Evolutionary conservation across 2,113 vertebrate genomes (phyloP), one percentile per base, ranked within the genome.

Genomic region (Stegastes partitus): DNA sequence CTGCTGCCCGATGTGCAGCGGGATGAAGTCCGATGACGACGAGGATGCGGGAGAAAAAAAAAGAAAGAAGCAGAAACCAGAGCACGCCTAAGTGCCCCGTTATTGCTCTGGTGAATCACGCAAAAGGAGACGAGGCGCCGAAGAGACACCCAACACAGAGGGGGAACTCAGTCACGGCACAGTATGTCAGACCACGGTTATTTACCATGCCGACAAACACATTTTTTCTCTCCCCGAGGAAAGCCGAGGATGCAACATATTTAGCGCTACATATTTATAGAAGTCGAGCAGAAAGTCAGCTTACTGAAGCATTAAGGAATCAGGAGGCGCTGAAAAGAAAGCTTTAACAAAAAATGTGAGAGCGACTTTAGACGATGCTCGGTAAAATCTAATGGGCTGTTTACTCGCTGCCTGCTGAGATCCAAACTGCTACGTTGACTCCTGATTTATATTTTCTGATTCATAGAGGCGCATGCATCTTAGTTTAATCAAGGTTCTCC

Each of bases 401-500:
- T 94, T 92, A 84, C 89, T 87, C 76, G 65, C 82, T 78, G 86
- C 85, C 86, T 82, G 83, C 81, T 66, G 70, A 88, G 76, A 79
- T 88, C 80, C 83, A 70, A 57, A 12, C 82, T 51, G 87, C 86
- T 80, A 85, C 89, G 74, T 50, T 90, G 87, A 89, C 83, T 88
- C 87, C 11, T 93, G 90, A 93, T 93, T 93, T 91, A 93, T 87
- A 64, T 85, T 92, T 88, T 89, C 85, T 80, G 89, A 94, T 87
- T 92, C 91, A 91, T 56, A 83, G 83, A 90, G 81, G 87, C 86
- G 83, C 81, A 82, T 88, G 85, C 86, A 85, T 93, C 93, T 89
- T 82, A 84, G 88, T 94, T 93, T 93, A 94, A 95, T 95, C 93
- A 92, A 93, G 87, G 58, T 79, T 83, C 83, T 78, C 74, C 74